Evolutionary conservation across 1,140 invertebrate species (phyloP).

Genomic region (Diorhabda sublineata): DNA sequence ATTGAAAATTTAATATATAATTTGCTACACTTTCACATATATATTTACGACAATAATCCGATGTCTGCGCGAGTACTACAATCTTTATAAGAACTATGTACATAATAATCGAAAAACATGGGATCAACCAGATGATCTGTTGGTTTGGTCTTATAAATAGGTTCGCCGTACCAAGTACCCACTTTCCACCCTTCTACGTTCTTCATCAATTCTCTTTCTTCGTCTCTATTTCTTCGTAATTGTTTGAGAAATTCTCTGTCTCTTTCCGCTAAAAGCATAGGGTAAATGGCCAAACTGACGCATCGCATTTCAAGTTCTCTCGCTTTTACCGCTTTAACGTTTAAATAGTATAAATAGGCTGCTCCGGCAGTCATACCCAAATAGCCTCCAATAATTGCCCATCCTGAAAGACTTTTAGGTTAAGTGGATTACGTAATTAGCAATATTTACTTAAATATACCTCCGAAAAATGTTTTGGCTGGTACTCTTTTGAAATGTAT

Average conservation of each 20-base stretch:
- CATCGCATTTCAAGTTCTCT: slow-evolving; percentile 70
- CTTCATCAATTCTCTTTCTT: slow-evolving; percentile 81
- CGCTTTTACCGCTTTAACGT: slow-evolving; percentile 50
- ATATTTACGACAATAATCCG: slow-evolving; percentile 52
- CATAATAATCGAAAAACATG: slow-evolving; percentile 66
- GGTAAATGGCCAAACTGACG: slow-evolving; percentile 66
- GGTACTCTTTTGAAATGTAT: slow-evolving; percentile 69
- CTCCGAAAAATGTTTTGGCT: slow-evolving; percentile 63
- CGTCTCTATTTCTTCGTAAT: slow-evolving; percentile 72
- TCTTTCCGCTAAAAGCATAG: slow-evolving; percentile 74
- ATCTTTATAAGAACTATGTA: slow-evolving; percentile 54
- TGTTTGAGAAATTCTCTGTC: slow-evolving; percentile 81
- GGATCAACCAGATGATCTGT: slow-evolving; percentile 58
- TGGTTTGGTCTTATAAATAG: slow-evolving; percentile 58
- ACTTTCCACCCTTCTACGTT: slow-evolving; percentile 85
- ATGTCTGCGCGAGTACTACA: slow-evolving; percentile 53
- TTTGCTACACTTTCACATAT: not conserved
- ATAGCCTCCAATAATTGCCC: slow-evolving; percentile 57
- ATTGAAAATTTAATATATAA: slow-evolving; percentile 7
- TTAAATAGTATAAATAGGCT: slow-evolving; percentile 57
- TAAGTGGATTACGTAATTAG: slow-evolving; percentile 15
- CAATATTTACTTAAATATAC: slow-evolving; percentile 47
- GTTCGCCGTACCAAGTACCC: slow-evolving; percentile 81
- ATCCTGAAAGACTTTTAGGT: slow-evolving; percentile 47
- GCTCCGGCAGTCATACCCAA: slow-evolving; percentile 56